These are phyloP conservation scores for Mohoua ochrocephala DNA, from an alignment of 2,113 vertebrate species.

Conservation along the genomic window DNA sequence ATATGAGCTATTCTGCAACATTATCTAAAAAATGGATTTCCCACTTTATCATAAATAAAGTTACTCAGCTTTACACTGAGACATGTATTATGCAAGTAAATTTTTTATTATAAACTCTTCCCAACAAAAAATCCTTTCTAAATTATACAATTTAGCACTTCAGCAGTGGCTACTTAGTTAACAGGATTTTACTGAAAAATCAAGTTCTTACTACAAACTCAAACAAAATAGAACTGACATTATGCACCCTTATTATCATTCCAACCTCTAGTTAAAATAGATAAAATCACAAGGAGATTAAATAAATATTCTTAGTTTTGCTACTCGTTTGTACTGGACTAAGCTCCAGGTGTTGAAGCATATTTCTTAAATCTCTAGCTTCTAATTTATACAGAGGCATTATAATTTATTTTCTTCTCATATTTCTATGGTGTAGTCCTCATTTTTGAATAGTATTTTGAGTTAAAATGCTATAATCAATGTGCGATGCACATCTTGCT, in stretches of 20 bases:
- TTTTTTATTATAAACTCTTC: slow-evolving; percentile 62
- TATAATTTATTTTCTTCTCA: slow-evolving; percentile 27
- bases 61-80: slow-evolving; percentile 76
- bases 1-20: slow-evolving; percentile 52
- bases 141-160: slow-evolving; percentile 29
- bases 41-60: slow-evolving; percentile 75
- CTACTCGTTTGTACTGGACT: slow-evolving; percentile 47
- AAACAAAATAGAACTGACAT: slow-evolving; percentile 6
- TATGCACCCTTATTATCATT: slow-evolving; percentile 32
- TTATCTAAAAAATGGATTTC: slow-evolving; percentile 63
- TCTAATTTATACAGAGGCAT: slow-evolving; percentile 54
- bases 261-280: slow-evolving; percentile 2
- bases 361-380: slow-evolving; percentile 52
- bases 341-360: slow-evolving; percentile 22
- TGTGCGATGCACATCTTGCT: not conserved
- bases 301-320: slow-evolving; percentile 47
- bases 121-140: slow-evolving; percentile 3
- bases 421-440: not conserved
- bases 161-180: slow-evolving; percentile 1
- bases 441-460: slow-evolving; percentile 4
- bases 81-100: slow-evolving; percentile 75
- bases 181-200: not conserved
- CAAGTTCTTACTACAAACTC: slow-evolving; percentile 17
- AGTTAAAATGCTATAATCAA: not conserved
- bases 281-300: not conserved